Evolutionary conservation across 2,888 invertebrate species (phyloP).

Genomic region (Dugesia japonica): DNA sequence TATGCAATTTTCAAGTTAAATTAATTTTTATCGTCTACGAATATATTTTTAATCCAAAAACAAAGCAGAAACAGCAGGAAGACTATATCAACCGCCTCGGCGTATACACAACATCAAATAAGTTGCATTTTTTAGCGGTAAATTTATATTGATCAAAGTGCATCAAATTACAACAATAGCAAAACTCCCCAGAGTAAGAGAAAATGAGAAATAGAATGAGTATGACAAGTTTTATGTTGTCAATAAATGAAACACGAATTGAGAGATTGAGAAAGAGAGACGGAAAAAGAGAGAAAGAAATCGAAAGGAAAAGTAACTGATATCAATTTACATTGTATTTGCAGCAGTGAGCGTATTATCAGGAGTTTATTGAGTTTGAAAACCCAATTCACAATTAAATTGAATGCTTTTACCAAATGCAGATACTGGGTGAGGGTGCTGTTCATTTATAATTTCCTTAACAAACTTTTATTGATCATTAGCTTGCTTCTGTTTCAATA

Average conservation of each 20-base stretch:
- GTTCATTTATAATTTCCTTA: constrained; percentile 15
- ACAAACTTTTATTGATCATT: constrained; percentile 20
- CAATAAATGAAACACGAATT: constrained; percentile 13
- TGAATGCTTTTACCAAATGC: constrained; percentile 20
- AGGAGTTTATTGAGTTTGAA: neutral
- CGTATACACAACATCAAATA: constrained; percentile 8
- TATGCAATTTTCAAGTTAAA: neutral
- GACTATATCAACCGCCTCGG: neutral
- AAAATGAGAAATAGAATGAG: constrained; percentile 20
- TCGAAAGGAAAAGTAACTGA: constrained; percentile 1
- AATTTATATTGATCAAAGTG: constrained; percentile 16
- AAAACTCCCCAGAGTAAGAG: constrained; percentile 10
- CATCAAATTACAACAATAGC: constrained; percentile 20
- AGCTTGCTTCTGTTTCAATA: constrained; percentile 3
- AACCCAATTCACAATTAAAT: constrained; percentile 10
- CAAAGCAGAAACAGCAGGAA: constrained; percentile 16
- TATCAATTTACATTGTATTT: constrained; percentile 14
- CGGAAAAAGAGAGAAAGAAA: neutral
- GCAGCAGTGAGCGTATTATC: constrained; percentile 11
- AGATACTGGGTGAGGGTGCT: neutral
- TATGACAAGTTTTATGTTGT: constrained; percentile 20
- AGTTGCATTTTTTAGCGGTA: constrained; percentile 17
- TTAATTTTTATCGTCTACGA: constrained; percentile 20
- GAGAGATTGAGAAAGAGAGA: constrained; percentile 9
- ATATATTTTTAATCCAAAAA: neutral